Base-by-base conservation (phyloP, 2,888 invertebrate genomes). In the Epirrhoe tristata region DNA sequence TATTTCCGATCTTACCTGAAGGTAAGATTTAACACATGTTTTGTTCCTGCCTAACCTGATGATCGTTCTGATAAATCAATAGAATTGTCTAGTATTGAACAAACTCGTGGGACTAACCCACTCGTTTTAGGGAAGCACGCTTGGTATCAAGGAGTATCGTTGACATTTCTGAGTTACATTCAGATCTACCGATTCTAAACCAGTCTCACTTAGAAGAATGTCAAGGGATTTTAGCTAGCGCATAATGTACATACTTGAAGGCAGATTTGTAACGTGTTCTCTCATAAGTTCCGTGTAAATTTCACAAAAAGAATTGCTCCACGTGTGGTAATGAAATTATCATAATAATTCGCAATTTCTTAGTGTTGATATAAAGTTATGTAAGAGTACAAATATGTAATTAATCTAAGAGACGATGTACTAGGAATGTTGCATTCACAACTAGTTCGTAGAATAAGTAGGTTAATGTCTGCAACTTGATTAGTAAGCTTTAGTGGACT, bases 391-490 rank as follows among this genome's bases (percentile, higher is more conserved):
- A 59, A 64, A 16, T 52, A 52, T 48, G 56, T 69, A 76, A 73
- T 70, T 75, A 72, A 72, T 69, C 65, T 67, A 63, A 72, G 57
- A 54, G 60, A 69, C 69, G 72, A 74, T 74, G 76, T 71, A 74
- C 69, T 58, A 74, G 73, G 74, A 71, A 78, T 74, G 69, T 71
- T 71, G 66, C 67, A 69, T 66, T 73, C 61, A 60, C 71, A 68
- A 77, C 69, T 74, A 58, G 67, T 74, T 75, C 58, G 57, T 32
- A 64, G 53, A 66, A 67, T 57, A 84, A 81, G 76, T 86, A 81
- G 86, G 87, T 81, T 85, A 85, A 85, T 82, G 79, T 74, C 60
- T 63, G 58, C 53, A 61, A 57, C 60, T 66, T 52, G 64, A 58
- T 58, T 50, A 58, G 54, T 16, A 32, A 17, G 50, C 7, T 58